Evolutionary conservation across 2,888 invertebrate species (phyloP), one percentile per base, ranked within the genome.

Genomic region (Hirudinaria manillensis): DNA sequence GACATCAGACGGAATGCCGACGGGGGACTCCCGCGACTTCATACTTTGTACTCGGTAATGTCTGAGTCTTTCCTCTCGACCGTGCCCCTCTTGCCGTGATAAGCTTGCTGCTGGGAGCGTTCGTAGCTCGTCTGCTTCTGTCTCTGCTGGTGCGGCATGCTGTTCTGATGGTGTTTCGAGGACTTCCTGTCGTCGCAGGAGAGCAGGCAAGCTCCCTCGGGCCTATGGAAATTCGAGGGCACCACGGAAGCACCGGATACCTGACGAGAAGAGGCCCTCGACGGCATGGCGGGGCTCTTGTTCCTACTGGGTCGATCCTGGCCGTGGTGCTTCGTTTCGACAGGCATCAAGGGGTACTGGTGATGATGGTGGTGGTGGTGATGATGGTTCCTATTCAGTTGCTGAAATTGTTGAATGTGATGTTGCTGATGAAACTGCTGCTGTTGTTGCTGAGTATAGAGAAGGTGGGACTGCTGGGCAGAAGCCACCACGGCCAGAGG

Each of bases 41-140:
- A 73, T 21, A 73, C 73, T 29, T 73, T 73, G 65, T 73, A 73
- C 29, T 73, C 73, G 36, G 73, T 73, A 21, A 73, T 73, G 65
- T 73, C 73, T 3, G 73, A 53, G 45, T 73, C 65, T 36, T 55
- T 73, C 36, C 56, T 34, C 13, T 73, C 73, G 13, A 36, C 21
- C 19, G 29, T 55, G 27, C 56, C 27, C 32, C 36, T 4, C 10
- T 73, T 73, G 1, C 55, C 6, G 21, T 72, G 24, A 24, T 72
- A 72, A 24, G 53, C 29, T 7, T 19, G 72, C 55, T 53, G 51
- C 10, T 53, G 53, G 2, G 36, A n/a, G 45, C 45, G n/a, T n/a
- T 51, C n/a, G 70, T 45, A 21, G 19, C 45, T 16, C 6, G 45
- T 7, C 61, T 61, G 61, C n/a, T 61, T 24, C 61, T 61, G 61